phyloP scores from a whole-genome alignment of 2,888 invertebrate genomes.

The Pyrochroa serraticornis region DNA sequence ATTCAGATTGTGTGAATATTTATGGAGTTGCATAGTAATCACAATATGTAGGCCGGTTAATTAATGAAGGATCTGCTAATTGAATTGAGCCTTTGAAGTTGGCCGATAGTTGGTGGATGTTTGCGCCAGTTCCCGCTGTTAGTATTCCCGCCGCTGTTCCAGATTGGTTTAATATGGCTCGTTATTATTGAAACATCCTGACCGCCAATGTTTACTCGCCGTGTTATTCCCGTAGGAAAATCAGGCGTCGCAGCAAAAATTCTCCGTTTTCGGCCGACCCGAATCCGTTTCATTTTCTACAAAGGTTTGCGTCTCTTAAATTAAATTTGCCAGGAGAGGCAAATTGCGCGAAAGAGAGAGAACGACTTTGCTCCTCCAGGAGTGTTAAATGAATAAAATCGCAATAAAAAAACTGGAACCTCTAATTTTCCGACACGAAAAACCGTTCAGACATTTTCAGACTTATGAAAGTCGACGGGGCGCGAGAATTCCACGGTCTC shows the following conservation, averaged over 20 bases:
- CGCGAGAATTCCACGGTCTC: constrained; percentile 25
- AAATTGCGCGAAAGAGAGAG: constrained; percentile 22
- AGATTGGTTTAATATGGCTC: constrained; percentile 20
- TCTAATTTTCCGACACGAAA: constrained; percentile 36
- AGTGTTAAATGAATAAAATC: constrained; percentile 33
- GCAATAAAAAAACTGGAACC: constrained; percentile 34
- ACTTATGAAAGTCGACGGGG: constrained; percentile 25
- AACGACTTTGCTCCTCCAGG: constrained; percentile 1
- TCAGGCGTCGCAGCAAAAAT: not conserved
- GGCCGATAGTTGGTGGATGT: not conserved
- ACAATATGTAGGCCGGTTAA: constrained; percentile 49
- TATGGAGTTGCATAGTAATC: constrained; percentile 51
- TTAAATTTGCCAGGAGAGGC: constrained; percentile 28
- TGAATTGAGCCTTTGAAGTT: constrained; percentile 47
- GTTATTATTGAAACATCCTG: constrained; percentile 19
- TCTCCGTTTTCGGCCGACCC: not conserved
- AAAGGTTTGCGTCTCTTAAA: constrained; percentile 25
- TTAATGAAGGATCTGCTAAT: constrained; percentile 48
- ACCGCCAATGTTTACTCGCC: constrained; percentile 5
- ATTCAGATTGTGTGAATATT: constrained; percentile 51
- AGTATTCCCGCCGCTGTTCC: constrained; percentile 16
- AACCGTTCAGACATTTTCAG: constrained; percentile 32
- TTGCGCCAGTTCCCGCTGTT: constrained; percentile 4
- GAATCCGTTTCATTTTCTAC: constrained; percentile 15
- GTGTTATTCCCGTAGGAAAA: constrained; percentile 2